phyloP scores from a whole-genome alignment of 2,113 vertebrate species.

The Albula goreensis region DNA sequence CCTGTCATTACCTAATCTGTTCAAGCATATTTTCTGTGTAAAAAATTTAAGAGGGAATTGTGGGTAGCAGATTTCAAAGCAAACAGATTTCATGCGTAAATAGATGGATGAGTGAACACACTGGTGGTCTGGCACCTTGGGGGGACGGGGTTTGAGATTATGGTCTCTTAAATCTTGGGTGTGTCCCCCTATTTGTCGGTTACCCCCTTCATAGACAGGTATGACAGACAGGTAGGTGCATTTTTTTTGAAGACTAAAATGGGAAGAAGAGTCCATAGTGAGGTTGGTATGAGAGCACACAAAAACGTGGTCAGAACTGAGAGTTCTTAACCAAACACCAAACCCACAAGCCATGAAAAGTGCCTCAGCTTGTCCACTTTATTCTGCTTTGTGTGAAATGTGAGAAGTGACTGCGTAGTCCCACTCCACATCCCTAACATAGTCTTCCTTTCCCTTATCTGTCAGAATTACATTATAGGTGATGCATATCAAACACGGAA shows the following conservation, averaged over 20 bases:
- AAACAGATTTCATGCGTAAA: not conserved
- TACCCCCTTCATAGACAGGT: not conserved
- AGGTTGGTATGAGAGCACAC: not conserved
- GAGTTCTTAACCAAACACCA: constrained; percentile 5
- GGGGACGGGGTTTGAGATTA: too few relatives aligned
- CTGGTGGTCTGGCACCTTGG: too few relatives aligned
- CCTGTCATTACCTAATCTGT: not conserved
- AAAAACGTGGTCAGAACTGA: not conserved
- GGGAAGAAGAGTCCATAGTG: not conserved
- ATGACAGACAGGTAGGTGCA: not conserved
- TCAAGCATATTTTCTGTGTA: not conserved
- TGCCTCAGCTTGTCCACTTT: constrained; percentile 45
- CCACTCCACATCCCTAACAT: too few relatives aligned
- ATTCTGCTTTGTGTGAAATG: too few relatives aligned
- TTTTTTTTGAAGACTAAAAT: not conserved
- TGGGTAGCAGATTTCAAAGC: not conserved
- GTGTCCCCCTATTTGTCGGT: not conserved
- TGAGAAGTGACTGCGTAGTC: too few relatives aligned
- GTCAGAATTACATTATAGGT: constrained; percentile 39
- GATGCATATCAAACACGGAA: constrained; percentile 43
- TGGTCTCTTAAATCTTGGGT: not conserved
- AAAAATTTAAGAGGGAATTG: not conserved
- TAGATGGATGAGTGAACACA: not conserved
- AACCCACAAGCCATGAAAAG: constrained; percentile 54
- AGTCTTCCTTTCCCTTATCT: not conserved